These are phyloP conservation scores for Nephotettix cincticeps DNA, from an alignment of 1,140 invertebrate species.

Conservation along the genomic window DNA sequence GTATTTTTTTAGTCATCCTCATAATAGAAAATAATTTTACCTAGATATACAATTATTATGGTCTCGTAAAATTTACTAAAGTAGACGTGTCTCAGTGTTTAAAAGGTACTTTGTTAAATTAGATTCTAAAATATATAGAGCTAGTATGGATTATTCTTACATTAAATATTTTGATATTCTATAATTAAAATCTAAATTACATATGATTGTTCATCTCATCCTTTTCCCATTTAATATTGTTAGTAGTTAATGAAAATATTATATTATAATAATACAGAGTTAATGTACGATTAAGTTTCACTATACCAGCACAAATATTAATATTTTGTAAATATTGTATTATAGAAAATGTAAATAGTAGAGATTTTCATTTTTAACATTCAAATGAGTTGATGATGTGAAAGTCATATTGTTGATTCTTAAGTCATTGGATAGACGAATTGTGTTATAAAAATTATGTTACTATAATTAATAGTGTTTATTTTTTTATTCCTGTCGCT, in stretches of 20 bases:
- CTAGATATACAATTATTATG: too few species aligned
- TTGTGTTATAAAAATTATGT: slow-evolving; percentile 21
- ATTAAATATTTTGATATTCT: background rate
- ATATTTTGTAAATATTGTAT: slow-evolving; percentile 19
- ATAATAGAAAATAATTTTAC: too few species aligned
- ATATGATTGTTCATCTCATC: background rate
- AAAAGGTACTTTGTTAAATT: background rate
- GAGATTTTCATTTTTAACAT: slow-evolving; percentile 18
- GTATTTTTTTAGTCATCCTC: too few species aligned
- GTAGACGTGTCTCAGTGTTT: too few species aligned
- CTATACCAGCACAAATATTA: slow-evolving; percentile 6
- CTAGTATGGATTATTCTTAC: background rate
- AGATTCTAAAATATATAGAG: background rate
- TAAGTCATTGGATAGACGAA: slow-evolving; percentile 3
- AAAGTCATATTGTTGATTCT: slow-evolving; percentile 26
- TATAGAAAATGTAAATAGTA: slow-evolving; percentile 22
- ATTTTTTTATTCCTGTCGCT: background rate
- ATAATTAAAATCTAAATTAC: too few species aligned
- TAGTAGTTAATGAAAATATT: background rate
- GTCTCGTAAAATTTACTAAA: too few species aligned
- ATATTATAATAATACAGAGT: background rate
- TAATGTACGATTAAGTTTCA: too few species aligned
- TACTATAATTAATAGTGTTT: background rate
- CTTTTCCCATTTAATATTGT: background rate
- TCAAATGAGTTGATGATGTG: background rate